phyloP scores from a whole-genome alignment of 2,888 invertebrate genomes.

The Pseudoips prasinana region DNA sequence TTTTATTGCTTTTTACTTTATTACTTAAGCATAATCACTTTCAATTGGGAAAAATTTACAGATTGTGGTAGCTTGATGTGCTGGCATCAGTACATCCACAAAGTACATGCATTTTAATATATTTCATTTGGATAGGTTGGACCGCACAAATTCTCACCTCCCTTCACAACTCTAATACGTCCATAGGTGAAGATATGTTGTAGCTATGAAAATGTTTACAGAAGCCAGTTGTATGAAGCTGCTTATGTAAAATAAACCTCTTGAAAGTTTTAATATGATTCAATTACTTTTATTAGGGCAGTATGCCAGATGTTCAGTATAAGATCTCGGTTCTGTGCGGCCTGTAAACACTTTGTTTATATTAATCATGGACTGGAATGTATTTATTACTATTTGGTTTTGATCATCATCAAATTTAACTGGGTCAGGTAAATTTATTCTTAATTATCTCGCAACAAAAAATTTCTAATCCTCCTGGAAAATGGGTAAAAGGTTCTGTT shows the following conservation, averaged over 20 bases:
- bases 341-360: slow-evolving; percentile 28
- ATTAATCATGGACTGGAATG: slow-evolving; percentile 27
- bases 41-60: no score
- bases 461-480: no score
- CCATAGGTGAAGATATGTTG: slow-evolving; percentile 54
- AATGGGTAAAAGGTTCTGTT: no score
- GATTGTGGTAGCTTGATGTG: no score
- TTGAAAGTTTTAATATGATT: slow-evolving; percentile 32
- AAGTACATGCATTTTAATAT: no score
- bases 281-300: slow-evolving; percentile 42
- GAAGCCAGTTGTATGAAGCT: slow-evolving; percentile 35
- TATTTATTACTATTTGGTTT: slow-evolving; percentile 10
- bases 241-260: slow-evolving; percentile 37
- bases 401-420: slow-evolving; percentile 5
- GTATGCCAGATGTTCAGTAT: slow-evolving; percentile 44
- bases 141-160: no score
- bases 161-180: no score
- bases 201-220: slow-evolving; percentile 44
- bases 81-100: no score
- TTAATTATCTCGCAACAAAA: no score
- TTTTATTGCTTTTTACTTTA: no score
- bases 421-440: slow-evolving; percentile 18
- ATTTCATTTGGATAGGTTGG: no score
- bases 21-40: no score
- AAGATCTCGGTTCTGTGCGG: slow-evolving; percentile 38